Base-by-base conservation (phyloP, 2,888 invertebrate genomes). In the Arctia plantaginis region DNA sequence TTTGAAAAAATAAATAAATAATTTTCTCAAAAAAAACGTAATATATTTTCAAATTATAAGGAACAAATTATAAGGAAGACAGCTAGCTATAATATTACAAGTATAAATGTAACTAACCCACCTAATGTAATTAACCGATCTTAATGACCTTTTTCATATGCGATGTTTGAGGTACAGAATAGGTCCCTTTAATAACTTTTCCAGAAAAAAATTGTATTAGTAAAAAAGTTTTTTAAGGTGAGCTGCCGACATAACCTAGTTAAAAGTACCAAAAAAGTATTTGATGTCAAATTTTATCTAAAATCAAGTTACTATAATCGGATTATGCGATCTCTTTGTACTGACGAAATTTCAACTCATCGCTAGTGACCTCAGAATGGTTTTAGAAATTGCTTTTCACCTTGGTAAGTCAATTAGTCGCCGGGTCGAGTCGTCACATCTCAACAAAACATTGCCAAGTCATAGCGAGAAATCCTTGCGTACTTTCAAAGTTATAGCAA, bases 381-480 rank as follows among this genome's bases (percentile, higher is more conserved):
- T 77, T 73, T 74, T 77, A 78, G 76, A 83, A 82, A 81, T 82
- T 75, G 41, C 62, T 76, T 80, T 83, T 80, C 82, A 70, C 82
- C 66, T 73, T 72, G 73, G 62, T 75, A 76, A 69, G 27, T 30
- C 55, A 65, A 73, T 73, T 62, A 77, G 64, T 77, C 69, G 72
- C 77, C 69, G 71, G 80, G 64, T 79, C 66, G 76, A 82, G 82
- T 82, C 84, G 80, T 83, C 76, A 73, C 70, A 76, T 76, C 75
- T 78, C 73, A 75, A 71, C 79, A 82, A 75, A 77, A 79, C 64
- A 69, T 69, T 65, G 33, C 47, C 10, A 35, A 73, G 55, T 64
- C 30, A 20, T 41, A 39, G 39, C 66, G 70, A 30, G 74, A 74
- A 67, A 74, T 74, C 47, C 55, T 73, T 65, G 33, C 66, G 41